A percentile compares a stretch with the other conserved stretches of the same genome.
phyloP scores from a whole-genome alignment of 2,797 vertebrate genomes.

The Propithecus perrieri region DNA sequence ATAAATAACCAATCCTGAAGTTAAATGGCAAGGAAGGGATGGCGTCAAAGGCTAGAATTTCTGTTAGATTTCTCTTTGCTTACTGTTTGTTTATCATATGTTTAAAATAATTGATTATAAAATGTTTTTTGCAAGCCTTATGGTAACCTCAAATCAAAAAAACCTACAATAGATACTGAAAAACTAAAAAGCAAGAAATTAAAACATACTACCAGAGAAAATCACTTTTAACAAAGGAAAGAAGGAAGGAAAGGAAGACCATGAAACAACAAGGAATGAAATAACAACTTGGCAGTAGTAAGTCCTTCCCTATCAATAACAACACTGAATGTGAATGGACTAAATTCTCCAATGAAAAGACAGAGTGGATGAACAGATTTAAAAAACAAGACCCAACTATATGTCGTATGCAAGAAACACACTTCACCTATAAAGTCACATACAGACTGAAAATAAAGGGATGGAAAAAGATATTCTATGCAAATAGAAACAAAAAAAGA shows the following conservation, averaged over 20 bases:
- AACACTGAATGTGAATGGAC: not conserved
- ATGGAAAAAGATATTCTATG: not conserved
- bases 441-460: not conserved
- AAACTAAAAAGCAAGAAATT: not conserved
- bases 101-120: not conserved
- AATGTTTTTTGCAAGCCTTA: not conserved
- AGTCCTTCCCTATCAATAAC: not conserved
- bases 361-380: not conserved
- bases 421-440: not conserved
- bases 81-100: not conserved
- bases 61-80: not conserved
- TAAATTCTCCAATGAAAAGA: not conserved
- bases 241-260: not conserved
- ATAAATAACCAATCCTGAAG: too few species aligned
- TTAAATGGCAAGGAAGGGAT: not conserved
- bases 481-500: not conserved
- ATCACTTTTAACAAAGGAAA: not conserved
- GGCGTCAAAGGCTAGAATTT: not conserved
- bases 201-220: not conserved
- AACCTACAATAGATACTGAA: not conserved
- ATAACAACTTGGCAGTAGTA: not conserved
- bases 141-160: not conserved
- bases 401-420: not conserved
- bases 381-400: not conserved
- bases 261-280: not conserved